Evolutionary conservation across 2,888 invertebrate genomes (phyloP).

Genomic region (Phlogophora meticulosa): DNA sequence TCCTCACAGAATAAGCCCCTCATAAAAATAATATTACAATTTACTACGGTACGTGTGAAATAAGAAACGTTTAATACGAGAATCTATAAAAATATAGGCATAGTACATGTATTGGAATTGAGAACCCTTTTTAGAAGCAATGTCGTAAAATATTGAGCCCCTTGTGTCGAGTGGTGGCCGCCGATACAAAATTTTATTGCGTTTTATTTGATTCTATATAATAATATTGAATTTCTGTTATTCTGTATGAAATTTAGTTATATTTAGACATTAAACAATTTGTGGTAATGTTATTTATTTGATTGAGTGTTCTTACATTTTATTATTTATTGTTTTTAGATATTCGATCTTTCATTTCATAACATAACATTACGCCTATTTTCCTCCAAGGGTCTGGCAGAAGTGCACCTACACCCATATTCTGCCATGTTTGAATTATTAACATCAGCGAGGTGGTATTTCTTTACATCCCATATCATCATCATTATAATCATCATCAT

Average conservation of each 20-base stretch:
- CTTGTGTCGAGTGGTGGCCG: conserved; percentile 76
- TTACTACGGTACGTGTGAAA: conserved; percentile 59
- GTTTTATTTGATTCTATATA: conserved; percentile 76
- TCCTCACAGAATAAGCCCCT: conserved; percentile 29
- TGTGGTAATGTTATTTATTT: not conserved
- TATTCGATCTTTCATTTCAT: too few relatives aligned
- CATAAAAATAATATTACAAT: conserved; percentile 46
- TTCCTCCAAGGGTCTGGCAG: too few relatives aligned
- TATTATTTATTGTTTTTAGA: too few relatives aligned
- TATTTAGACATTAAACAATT: conserved; percentile 22
- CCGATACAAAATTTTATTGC: conserved; percentile 86
- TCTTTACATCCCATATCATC: too few relatives aligned
- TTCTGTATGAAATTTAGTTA: conserved; percentile 57
- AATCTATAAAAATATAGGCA: conserved; percentile 62
- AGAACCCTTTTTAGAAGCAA: conserved; percentile 73
- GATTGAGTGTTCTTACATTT: too few relatives aligned
- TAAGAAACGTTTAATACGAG: conserved; percentile 61
- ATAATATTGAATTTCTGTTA: conserved; percentile 79
- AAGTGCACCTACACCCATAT: too few relatives aligned
- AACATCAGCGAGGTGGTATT: too few relatives aligned
- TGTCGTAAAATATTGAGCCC: conserved; percentile 79
- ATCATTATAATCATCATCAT: too few relatives aligned
- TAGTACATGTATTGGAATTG: conserved; percentile 64
- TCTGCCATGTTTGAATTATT: too few relatives aligned
- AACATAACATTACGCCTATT: too few relatives aligned